phyloP scores from a whole-genome alignment of 2,113 vertebrate species.

The Channa argus region DNA sequence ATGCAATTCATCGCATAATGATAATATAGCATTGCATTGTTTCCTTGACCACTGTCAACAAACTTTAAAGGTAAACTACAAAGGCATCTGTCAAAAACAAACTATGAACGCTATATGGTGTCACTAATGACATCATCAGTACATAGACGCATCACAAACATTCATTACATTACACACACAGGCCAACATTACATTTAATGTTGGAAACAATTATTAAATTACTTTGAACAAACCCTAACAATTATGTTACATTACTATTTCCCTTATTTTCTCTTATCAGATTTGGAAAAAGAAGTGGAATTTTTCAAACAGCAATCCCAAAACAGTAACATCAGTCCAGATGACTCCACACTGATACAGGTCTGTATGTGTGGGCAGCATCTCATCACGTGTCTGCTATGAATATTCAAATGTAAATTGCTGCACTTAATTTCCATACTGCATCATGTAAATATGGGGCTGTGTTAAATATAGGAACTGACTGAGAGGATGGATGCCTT shows the following conservation, averaged over 20 bases:
- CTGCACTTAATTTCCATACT: constrained; percentile 7
- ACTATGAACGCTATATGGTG: too few species aligned
- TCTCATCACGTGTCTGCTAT: background rate
- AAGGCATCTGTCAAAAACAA: too few species aligned
- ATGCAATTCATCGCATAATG: too few species aligned
- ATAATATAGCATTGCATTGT: too few species aligned
- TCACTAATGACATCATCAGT: too few species aligned
- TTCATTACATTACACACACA: too few species aligned
- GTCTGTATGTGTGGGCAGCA: constrained; percentile 71
- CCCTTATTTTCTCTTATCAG: constrained; percentile 73
- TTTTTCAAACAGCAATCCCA: constrained; percentile 82
- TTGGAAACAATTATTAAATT: too few species aligned
- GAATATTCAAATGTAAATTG: background rate
- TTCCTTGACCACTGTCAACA: too few species aligned
- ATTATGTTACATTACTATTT: background rate
- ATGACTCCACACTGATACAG: constrained; percentile 89
- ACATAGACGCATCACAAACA: too few species aligned
- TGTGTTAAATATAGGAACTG: constrained; percentile 85
- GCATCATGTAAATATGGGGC: background rate
- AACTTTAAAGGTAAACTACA: too few species aligned
- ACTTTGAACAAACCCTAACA: too few species aligned
- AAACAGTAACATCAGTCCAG: constrained; percentile 72
- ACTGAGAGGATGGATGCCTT: constrained; percentile 90
- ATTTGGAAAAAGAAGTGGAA: constrained; percentile 91
- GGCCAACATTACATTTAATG: too few species aligned